A percentile compares a stretch with the other conserved stretches of the same genome.
These are phyloP conservation scores for Thamnaconus septentrionalis DNA, from an alignment of 2,113 vertebrate genomes.

Conservation along the genomic window DNA sequence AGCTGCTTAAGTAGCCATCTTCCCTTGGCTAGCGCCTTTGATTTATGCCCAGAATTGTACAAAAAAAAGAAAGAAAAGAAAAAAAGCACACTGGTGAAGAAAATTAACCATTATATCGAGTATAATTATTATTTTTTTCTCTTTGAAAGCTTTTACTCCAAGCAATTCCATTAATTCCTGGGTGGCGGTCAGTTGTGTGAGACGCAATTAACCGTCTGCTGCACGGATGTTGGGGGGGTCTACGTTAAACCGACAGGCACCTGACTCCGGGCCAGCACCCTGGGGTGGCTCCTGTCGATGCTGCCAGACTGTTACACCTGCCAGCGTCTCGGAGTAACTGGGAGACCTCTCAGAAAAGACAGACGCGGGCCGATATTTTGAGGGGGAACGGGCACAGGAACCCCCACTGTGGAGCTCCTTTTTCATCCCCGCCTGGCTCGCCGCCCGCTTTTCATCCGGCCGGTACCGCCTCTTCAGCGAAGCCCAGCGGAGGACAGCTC, in stretches of 20 bases:
- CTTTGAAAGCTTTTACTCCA: slow-evolving; percentile 4
- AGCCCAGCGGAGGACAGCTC: slow-evolving; percentile 44
- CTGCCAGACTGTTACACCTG: slow-evolving; percentile 54
- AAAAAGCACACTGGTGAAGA: no score
- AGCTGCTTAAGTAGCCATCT: neutral
- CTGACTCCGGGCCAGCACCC: slow-evolving; percentile 50
- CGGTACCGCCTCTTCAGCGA: slow-evolving; percentile 22
- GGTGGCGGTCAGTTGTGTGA: slow-evolving; percentile 32
- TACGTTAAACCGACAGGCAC: slow-evolving; percentile 47
- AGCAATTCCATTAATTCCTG: slow-evolving; percentile 13
- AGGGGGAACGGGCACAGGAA: slow-evolving; percentile 32
- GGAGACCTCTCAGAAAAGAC: slow-evolving; percentile 31
- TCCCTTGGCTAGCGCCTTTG: no score
- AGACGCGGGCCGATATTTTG: slow-evolving; percentile 37
- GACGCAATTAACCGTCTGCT: slow-evolving; percentile 54
- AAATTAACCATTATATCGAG: neutral
- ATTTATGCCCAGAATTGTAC: no score
- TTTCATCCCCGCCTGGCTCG: slow-evolving; percentile 31
- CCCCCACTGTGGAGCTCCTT: slow-evolving; percentile 51
- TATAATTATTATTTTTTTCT: slow-evolving; percentile 1
- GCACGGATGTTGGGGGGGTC: slow-evolving; percentile 33
- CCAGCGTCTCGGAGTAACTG: slow-evolving; percentile 44
- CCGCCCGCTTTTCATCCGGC: slow-evolving; percentile 38
- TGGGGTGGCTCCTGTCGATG: slow-evolving; percentile 44
- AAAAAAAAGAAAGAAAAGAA: no score